Evolutionary conservation across 2,888 invertebrate species (phyloP).

Genomic region (Fissipunctia ypsillon): DNA sequence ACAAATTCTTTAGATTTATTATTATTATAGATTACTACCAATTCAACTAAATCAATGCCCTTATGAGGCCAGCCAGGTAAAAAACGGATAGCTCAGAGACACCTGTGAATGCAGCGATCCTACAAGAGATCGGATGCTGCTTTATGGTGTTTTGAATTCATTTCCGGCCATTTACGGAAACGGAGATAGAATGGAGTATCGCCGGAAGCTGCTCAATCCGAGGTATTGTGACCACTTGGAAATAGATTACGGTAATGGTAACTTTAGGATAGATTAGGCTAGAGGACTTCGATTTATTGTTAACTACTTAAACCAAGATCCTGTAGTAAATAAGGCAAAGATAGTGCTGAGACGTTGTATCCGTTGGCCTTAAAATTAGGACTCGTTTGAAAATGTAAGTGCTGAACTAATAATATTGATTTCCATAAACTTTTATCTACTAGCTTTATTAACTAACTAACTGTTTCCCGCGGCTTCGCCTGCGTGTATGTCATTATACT

Average conservation of each 20-base stretch:
- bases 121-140: conserved; percentile 79
- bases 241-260: conserved; percentile 62
- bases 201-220: conserved; percentile 80
- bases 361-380: neutral
- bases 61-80: conserved; percentile 7
- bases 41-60: conserved; percentile 14
- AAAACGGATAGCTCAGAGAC: conserved; percentile 24
- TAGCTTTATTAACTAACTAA: neutral
- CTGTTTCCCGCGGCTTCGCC: no score
- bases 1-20: no score
- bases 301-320: neutral
- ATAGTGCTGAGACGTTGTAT: neutral
- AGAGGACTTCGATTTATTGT: neutral
- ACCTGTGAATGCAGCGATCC: conserved; percentile 67
- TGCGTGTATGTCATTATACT: no score
- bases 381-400: neutral
- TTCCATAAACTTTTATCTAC: neutral
- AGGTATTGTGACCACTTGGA: conserved; percentile 75
- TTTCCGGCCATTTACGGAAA: conserved; percentile 84
- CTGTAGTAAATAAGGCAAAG: neutral
- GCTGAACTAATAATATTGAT: neutral
- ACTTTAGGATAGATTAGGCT: conserved; percentile 33
- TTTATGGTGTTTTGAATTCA: conserved; percentile 87
- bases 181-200: conserved; percentile 83
- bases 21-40: no score